phyloP scores from a whole-genome alignment of 2,888 invertebrate species.

The Cataglyphis livida region DNA sequence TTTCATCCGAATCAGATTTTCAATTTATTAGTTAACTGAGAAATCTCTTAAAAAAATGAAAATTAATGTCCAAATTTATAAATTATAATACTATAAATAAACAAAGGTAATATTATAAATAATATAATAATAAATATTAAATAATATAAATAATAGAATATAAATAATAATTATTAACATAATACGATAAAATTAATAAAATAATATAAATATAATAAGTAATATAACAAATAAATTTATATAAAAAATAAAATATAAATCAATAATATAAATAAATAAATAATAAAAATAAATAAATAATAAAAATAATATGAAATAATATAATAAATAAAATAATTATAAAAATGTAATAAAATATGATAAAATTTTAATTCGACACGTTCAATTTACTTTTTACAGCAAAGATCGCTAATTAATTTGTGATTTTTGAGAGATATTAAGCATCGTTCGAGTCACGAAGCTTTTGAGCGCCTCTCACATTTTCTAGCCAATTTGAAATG shows the following conservation, averaged over 20 bases:
- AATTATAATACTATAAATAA: background rate
- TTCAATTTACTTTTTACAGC: background rate
- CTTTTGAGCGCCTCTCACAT: background rate
- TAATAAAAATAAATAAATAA: too few species aligned
- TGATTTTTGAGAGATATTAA: background rate
- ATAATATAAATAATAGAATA: too few species aligned
- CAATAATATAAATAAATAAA: too few species aligned
- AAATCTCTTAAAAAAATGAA: background rate
- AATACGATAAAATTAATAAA: too few species aligned
- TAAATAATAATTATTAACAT: too few species aligned
- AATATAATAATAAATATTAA: too few species aligned
- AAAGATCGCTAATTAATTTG: background rate
- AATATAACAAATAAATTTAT: too few species aligned
- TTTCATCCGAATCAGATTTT: conserved; percentile 10
- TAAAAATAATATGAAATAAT: too few species aligned
- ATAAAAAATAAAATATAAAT: too few species aligned
- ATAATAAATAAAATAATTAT: too few species aligned
- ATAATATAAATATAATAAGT: too few species aligned
- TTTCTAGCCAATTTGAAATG: conserved; percentile 31
- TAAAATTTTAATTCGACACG: background rate
- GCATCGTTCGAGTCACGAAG: background rate
- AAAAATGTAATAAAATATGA: too few species aligned
- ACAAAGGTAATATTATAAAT: background rate
- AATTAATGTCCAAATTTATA: background rate
- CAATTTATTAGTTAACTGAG: conserved; percentile 11